Evolutionary conservation across 1,140 invertebrate genomes (phyloP), one percentile per base, ranked within the genome.

Genomic region (Drosophila prosaltans): DNA sequence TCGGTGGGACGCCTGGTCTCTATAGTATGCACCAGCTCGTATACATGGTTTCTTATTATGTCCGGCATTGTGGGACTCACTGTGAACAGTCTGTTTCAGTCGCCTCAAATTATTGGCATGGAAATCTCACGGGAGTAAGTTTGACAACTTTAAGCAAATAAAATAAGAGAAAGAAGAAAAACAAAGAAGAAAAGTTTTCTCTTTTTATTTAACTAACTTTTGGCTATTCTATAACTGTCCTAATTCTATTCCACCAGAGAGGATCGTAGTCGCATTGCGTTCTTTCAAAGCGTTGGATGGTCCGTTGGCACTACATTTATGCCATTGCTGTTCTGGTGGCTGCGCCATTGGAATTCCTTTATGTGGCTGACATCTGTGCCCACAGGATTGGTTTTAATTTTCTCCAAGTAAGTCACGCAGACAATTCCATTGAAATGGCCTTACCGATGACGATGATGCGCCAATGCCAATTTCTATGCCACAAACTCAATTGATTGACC

Each of bases 241-340:
- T 36, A 36, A 36, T 36, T 28, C 60, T 59, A 41, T 39, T 26
- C 39, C 39, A 55, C 57, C 70, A 92, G 91, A 67, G 80, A 93
- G 69, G 90, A 93, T 80, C 86, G 93, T 61, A 93, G 92, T 69
- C 82, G 84, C 2, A 93, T 93, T 54, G 90, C 92, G 26, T 92
- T 93, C 73, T 78, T 93, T 61, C 93, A 93, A 75, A 93, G 90
- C 72, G 65, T 92, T 26, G 93, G 93, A 51, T 93, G 93, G 91
- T 94, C 93, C 61, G 60, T 93, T 28, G 94, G 94, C 26, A 91
- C 94, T 11, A 93, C 93, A 51, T 28, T 94, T 30, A 92, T 95
- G 92, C 93, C 94, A 0, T 78, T 95, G 54, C 74, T 95, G 2
- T 94, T 93, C 83, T 95, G 94, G 94, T 92, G 92, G 82, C 65